Base-by-base conservation (phyloP, 2,113 vertebrate species). In the Aegotheles bennettii region DNA sequence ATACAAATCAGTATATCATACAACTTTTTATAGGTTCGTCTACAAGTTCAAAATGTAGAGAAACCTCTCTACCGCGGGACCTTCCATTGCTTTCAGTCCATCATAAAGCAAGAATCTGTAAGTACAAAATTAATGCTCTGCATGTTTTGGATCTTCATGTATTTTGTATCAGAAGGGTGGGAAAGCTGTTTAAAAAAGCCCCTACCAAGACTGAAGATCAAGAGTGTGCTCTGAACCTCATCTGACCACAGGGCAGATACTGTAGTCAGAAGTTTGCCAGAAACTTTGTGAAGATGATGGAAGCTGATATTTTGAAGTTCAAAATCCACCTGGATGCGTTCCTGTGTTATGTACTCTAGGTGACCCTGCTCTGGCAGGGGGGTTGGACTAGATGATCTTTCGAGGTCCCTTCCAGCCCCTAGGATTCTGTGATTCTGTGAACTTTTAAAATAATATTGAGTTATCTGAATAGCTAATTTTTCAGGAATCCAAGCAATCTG, bases 1-100 rank as follows among this genome's bases (percentile, higher is more conserved):
- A 23, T 88, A 43, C 65, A 61, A 68, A 79, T 93, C 68, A 60
- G 73, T 42, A 23, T 96, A 73, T 96, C 51, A 33, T 82, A 74
- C 75, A 84, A 90, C 87, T 60, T 98, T 77, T 97, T 97, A 78
- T 97, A 99, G 99, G 99, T 99, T 33, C 98, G 99, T 65, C 99
- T 99, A 10, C 99, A 99, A 98, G 99, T 99, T 65, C 99, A 99
- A 98, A 98, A 93, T 94, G 76, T 95, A n/a, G 98, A 99, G 77
- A 99, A 98, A 95, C 99, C 99, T 50, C 98, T 99, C 59, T 99
- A 99, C 95, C 98, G 98, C 17, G 99, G 99, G 85, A 99, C 99
- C 20, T 86, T 97, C 61, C 99, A 99, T 97, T 99, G 99, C 96
- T 99, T 99, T 97, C 98, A 98, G 96, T 99, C 99, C 74, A 99